These are phyloP conservation scores for Solea senegalensis DNA, from an alignment of 2,113 vertebrate species.

Conservation along the genomic window DNA sequence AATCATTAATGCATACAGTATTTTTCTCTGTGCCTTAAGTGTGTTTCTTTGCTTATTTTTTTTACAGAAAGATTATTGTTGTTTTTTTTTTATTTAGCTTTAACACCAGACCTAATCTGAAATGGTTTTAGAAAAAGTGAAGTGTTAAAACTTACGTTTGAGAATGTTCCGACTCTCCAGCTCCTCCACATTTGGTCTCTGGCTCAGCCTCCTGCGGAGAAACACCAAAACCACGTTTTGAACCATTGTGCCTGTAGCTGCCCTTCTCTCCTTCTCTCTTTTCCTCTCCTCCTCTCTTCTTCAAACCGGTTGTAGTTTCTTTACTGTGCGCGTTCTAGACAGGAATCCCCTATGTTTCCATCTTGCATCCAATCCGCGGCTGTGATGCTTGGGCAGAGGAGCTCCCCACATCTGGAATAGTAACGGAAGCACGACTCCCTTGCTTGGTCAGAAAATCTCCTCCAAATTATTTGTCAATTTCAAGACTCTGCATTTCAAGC, in stretches of 20 bases:
- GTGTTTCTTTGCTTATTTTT: neutral
- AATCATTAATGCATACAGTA: slow-evolving; percentile 14
- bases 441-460: slow-evolving; percentile 7
- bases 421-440: slow-evolving; percentile 21
- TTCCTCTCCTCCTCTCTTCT: neutral
- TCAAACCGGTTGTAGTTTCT: slow-evolving; percentile 56
- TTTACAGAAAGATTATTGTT: neutral
- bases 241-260: slow-evolving; percentile 81
- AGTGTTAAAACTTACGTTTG: slow-evolving; percentile 89
- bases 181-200: slow-evolving; percentile 96
- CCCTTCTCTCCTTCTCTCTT: neutral
- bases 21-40: neutral
- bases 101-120: neutral
- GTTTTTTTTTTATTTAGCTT: neutral
- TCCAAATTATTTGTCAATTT: slow-evolving; percentile 8
- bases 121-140: neutral
- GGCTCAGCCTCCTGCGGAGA: slow-evolving; percentile 98
- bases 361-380: slow-evolving; percentile 76
- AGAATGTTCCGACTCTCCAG: slow-evolving; percentile 97
- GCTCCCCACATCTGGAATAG: slow-evolving; percentile 78
- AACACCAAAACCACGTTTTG: slow-evolving; percentile 95
- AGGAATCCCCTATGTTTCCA: slow-evolving; percentile 76
- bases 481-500: slow-evolving; percentile 29
- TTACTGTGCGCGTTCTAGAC: slow-evolving; percentile 63
- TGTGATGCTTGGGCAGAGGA: slow-evolving; percentile 72